Conservation (phyloP, 2,888 invertebrate genomes). For the Mylabris sibirica region DNA sequence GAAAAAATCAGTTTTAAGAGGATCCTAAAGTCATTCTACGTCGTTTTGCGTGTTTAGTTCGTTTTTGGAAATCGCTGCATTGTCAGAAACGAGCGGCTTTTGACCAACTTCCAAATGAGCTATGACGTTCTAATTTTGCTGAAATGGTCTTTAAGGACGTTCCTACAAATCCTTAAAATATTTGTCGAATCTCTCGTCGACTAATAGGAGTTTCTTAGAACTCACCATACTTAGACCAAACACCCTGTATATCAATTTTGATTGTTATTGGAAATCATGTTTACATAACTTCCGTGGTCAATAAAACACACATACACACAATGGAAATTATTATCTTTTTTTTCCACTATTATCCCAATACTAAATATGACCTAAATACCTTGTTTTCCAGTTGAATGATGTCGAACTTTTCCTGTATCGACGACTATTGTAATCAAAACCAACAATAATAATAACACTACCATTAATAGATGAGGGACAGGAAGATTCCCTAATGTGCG, state of each 20-base stretch:
- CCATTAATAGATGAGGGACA: slow-evolving; percentile 28
- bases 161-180: too few species aligned
- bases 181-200: too few species aligned
- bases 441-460: slow-evolving; percentile 23
- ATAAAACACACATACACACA: background rate
- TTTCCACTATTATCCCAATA: background rate
- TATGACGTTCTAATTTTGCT: too few species aligned
- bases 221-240: too few species aligned
- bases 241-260: background rate
- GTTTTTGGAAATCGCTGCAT: too few species aligned
- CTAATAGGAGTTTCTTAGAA: too few species aligned
- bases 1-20: too few species aligned
- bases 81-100: too few species aligned
- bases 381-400: slow-evolving; percentile 48
- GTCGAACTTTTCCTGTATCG: slow-evolving; percentile 43
- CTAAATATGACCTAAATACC: slow-evolving; percentile 38
- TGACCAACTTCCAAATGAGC: too few species aligned
- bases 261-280: background rate
- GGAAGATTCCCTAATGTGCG: slow-evolving; percentile 33
- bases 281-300: background rate
- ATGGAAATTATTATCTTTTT: background rate
- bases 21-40: too few species aligned
- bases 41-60: too few species aligned
- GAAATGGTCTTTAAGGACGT: too few species aligned
- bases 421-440: slow-evolving; percentile 21